Conservation (phyloP, 2,113 vertebrate genomes). For the Garra rufa region DNA sequence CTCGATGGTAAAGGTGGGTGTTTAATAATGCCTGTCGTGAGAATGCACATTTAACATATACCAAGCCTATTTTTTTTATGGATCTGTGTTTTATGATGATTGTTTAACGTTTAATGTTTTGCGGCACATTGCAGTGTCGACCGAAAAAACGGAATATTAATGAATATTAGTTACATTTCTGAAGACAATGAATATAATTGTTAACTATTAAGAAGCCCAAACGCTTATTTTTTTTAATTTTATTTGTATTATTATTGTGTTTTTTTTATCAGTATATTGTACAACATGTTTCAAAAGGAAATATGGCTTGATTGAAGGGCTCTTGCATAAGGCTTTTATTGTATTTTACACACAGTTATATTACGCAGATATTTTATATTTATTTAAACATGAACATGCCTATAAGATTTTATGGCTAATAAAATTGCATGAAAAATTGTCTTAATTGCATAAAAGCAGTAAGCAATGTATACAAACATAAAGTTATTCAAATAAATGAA, state of each 20-base stretch:
- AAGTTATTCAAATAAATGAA: background rate
- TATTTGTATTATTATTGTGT: too few relatives aligned
- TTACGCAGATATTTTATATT: background rate
- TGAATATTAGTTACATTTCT: background rate
- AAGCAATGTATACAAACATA: conserved; percentile 6
- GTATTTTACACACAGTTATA: background rate
- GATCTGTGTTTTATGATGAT: background rate
- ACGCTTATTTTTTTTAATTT: background rate
- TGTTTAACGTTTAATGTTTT: background rate
- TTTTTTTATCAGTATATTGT: background rate
- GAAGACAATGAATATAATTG: background rate
- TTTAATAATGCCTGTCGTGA: conserved; percentile 36
- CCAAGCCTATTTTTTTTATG: conserved; percentile 7
- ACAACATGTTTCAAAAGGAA: background rate
- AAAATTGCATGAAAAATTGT: too few relatives aligned
- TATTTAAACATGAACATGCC: background rate
- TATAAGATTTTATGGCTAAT: background rate
- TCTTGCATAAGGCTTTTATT: background rate
- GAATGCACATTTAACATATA: conserved; percentile 37
- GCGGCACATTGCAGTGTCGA: too few relatives aligned
- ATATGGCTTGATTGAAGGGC: background rate
- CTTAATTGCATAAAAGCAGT: background rate
- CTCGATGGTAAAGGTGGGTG: conserved; percentile 54
- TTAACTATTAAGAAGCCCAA: background rate
- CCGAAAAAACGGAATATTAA: too few relatives aligned